phyloP scores from a whole-genome alignment of 2,113 vertebrate genomes.

The Sigmodon hispidus region DNA sequence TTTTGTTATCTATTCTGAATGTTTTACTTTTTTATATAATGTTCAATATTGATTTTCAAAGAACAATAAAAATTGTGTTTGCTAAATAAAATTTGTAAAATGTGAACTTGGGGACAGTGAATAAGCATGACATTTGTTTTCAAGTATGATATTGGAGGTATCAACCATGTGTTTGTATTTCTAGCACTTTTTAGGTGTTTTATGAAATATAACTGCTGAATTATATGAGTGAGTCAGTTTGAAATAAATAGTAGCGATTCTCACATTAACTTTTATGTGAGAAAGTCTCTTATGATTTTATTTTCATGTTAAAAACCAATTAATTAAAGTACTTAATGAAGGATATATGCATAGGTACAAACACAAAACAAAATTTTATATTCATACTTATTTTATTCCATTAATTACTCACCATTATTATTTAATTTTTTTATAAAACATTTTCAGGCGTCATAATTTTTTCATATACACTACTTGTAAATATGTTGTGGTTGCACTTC shows the following conservation, averaged over 20 bases:
- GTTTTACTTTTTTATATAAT: too few species aligned
- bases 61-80: too few species aligned
- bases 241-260: neutral
- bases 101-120: neutral
- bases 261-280: neutral
- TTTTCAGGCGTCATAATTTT: neutral
- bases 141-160: neutral
- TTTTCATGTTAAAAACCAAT: neutral
- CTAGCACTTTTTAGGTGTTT: neutral
- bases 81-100: neutral
- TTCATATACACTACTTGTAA: neutral
- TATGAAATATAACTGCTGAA: neutral
- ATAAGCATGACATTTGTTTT: neutral
- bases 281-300: neutral
- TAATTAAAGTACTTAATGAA: neutral
- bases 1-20: too few species aligned
- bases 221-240: neutral
- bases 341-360: neutral
- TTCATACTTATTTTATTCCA: neutral
- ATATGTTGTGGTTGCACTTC: neutral
- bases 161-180: neutral
- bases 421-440: neutral
- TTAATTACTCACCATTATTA: neutral
- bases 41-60: too few species aligned
- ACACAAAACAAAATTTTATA: neutral